Base-by-base conservation (phyloP, 1,140 invertebrate species). In the Sarcophaga bullata region DNA sequence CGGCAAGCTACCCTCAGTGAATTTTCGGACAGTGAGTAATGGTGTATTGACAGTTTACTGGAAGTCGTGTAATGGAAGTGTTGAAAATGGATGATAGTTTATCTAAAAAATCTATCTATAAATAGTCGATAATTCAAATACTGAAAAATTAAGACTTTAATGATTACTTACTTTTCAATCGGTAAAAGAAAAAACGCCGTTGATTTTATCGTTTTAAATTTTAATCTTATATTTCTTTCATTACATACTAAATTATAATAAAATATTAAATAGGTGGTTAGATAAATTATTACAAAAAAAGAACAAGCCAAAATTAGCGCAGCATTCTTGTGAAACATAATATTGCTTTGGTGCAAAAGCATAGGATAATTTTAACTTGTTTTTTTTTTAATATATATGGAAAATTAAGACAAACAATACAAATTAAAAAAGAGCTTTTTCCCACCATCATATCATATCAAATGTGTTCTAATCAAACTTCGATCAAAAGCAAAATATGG, bases 391-490 rank as follows among this genome's bases (percentile, higher is more conserved):
- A 37, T 25, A 19, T 76, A 10, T 49, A 37, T 78, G 47, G 75
- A 52, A 78, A 78, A 78, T 78, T 78, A 78, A 78, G 75, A 78
- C 75, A 78, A 78, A 78, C 75, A 78, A 78, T 78, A 78, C 75
- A 78, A 78, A 78, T 78, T n/a, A 17, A 78, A 78, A 78, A 78
- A 78, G 75, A 78, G 75, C 75, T 78, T 47, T 76, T 49, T 8
- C 9, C 62, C 62, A 68, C 19, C 62, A 7, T 68, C 62, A 68
- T 19, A 68, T 19, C 62, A 68, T 19, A 68, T 19, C 62, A 68
- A 68, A 68, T 62, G 54, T 62, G n/a, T 62, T 62, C 54, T 1
- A 62, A 15, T 62, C 11, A 15, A 62, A 13, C 11, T 68, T 68
- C 19, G 62, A 37, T 68, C 19, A 58, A 13, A 58, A 58, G 62